Evolutionary conservation across 2,888 invertebrate genomes (phyloP).

Genomic region (Lydus trimaculatus): DNA sequence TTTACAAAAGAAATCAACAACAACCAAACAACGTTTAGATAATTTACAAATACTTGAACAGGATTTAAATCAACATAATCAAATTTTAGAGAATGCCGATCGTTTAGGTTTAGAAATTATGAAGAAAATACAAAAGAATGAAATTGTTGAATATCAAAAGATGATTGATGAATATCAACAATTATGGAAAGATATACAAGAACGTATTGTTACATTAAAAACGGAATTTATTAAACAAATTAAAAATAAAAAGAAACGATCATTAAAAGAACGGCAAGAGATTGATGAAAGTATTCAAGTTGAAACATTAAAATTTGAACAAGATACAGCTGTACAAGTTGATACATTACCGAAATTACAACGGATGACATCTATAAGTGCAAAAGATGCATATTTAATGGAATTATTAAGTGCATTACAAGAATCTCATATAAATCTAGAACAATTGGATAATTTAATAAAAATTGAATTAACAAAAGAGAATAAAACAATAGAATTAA

Average conservation of each 20-base stretch:
- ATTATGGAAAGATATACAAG: constrained; percentile 69
- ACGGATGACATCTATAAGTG: constrained; percentile 75
- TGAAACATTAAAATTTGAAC: constrained; percentile 77
- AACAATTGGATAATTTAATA: constrained; percentile 71
- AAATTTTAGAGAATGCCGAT: constrained; percentile 66
- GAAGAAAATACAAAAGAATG: constrained; percentile 65
- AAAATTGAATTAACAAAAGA: constrained; percentile 66
- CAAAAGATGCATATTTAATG: constrained; percentile 82
- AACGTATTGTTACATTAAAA: constrained; percentile 62
- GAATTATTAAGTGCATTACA: constrained; percentile 77
- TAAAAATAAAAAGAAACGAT: constrained; percentile 37
- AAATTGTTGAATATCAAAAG: constrained; percentile 65
- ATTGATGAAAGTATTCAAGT: constrained; percentile 72
- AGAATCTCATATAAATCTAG: constrained; percentile 74
- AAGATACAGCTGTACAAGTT: constrained; percentile 82
- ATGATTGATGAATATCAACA: constrained; percentile 73
- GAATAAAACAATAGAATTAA: constrained; percentile 63
- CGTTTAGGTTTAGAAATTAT: constrained; percentile 68
- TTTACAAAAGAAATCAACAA: constrained; percentile 62
- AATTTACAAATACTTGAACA: constrained; percentile 65
- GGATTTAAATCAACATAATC: constrained; percentile 65
- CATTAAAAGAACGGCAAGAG: constrained; percentile 53
- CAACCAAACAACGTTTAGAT: constrained; percentile 57
- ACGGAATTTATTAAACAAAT: constrained; percentile 55
- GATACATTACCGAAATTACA: constrained; percentile 72